Base-by-base conservation (phyloP, 2,113 vertebrate genomes). In the Paedocypris sp. region DNA sequence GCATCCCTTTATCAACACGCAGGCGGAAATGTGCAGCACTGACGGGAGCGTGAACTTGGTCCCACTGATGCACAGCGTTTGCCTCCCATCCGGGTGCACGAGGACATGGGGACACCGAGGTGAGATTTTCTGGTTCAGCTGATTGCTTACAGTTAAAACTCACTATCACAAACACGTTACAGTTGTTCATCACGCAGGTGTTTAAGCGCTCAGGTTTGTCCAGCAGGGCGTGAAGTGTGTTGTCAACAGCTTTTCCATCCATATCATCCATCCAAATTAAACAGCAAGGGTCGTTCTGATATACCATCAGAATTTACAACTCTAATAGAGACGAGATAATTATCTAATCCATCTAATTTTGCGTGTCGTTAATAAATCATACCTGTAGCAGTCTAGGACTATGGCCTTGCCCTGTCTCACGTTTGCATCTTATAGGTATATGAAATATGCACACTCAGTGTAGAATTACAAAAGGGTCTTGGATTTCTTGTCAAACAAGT, bases 1-100 rank as follows among this genome's bases (percentile, higher is more conserved):
- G 66, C 46, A 83, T 79, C 82, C 84, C 83, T 84, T 85, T 85
- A 85, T 77, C 69, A 48, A 71, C 77, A 82, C 61, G 64, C 70
- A 64, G 72, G 77, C 38, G 73, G 80, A 79, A 77, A 76, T 70
- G 72, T 75, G 66, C 61, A 26, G 69, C 59, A 71, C 61, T 62
- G 36, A 53, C 68, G 75, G 75, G 81, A 79, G 70, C 71, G 59
- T 69, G 49, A 61, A 68, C 62, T 68, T 23, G 49, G 56, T 64
- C 56, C 56, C 56, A 60, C 64, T 68, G 53, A 32, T 58, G 61
- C 66, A 60, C 57, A 58, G 33, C 58, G 15, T 43, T 6, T 35
- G 28, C 28, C 35, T 56, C 50, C 54, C 56, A 36, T 15, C 45
- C 50, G 68, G 38, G 38, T 18, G 16, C 29, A 35, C 31, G 35